Evolutionary conservation across 2,888 invertebrate genomes (phyloP), one percentile per base, ranked within the genome.

Genomic region (Plagiodera versicolora): DNA sequence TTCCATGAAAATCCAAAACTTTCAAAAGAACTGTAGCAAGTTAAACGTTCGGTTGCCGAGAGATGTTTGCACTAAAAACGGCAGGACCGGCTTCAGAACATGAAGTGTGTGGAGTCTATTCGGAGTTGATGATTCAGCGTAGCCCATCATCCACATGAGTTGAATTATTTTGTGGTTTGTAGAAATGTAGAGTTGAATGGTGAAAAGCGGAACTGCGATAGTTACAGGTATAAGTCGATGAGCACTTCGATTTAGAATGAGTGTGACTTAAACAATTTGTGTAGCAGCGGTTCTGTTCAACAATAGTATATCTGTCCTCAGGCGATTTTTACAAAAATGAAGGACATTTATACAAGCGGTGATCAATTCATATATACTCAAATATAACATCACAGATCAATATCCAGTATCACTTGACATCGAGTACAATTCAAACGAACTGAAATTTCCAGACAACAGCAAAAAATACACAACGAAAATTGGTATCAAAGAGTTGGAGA

Each of bases 221-320:
- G 10, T 18, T 16, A n/a, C 50, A 50, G 32, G 32, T 32, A 16
- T 10, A 8, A 50, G 50, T 14, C 32, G 50, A 50, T 32, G 50
- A 50, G 32, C 50, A 50, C 17, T 50, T 50, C 32, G 50, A 28
- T 17, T 30, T 30, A 1, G 28, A 30, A 50, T 50, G 50, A 30
- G 16, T 50, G 30, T 50, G 16, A 30, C 50, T 50, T n/a, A 30
- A 50, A 30, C 16, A 50, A 30, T 30, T 28, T 30, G 28, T 16
- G 17, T 30, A 48, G 30, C 50, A 50, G 30, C 30, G 50, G 50
- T 50, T 50, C 30, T 30, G 50, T 28, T 50, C 16, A n/a, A 50
- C 50, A 50, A 30, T 16, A 30, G 28, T 30, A 30, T 30, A 50
- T 14, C 50, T 50, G 28, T 50, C 50, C 30, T 11, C 30, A 14